These are phyloP conservation scores for Diabrotica virgifera DNA, from an alignment of 1,140 invertebrate genomes.

Conservation along the genomic window DNA sequence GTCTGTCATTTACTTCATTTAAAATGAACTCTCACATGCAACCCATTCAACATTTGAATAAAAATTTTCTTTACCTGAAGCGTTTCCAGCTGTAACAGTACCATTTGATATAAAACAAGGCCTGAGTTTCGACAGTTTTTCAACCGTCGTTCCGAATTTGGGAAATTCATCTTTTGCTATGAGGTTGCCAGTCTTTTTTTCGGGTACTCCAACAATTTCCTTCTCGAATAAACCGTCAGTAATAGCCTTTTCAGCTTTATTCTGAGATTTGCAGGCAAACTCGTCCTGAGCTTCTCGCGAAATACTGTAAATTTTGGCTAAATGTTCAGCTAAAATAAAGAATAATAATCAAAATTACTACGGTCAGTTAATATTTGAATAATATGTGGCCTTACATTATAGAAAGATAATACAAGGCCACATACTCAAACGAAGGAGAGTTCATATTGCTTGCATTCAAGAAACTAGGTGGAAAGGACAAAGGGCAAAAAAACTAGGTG, in stretches of 20 bases:
- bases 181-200: conserved; percentile 53
- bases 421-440: conserved; percentile 10
- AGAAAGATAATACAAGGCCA: conserved; percentile 13
- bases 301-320: conserved; percentile 69
- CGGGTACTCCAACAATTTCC: conserved; percentile 68
- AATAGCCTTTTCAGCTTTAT: conserved; percentile 63
- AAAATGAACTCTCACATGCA: too few relatives aligned
- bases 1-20: too few relatives aligned
- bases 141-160: conserved; percentile 57
- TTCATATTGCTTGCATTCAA: too few relatives aligned
- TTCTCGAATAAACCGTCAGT: conserved; percentile 64
- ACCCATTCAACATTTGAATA: background rate
- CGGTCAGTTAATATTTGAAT: too few relatives aligned
- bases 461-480: too few relatives aligned
- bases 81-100: conserved; percentile 76
- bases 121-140: conserved; percentile 60
- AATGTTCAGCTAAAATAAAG: conserved; percentile 67
- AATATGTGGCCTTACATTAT: too few relatives aligned
- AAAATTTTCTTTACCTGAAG: conserved; percentile 59
- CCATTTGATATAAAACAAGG: conserved; percentile 63
- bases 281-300: conserved; percentile 73
- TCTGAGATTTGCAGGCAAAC: conserved; percentile 72
- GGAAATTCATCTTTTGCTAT: conserved; percentile 70
- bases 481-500: too few relatives aligned
- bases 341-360: too few relatives aligned